Conservation (phyloP, 2,888 invertebrate species). For the Mythimna lalbum region DNA sequence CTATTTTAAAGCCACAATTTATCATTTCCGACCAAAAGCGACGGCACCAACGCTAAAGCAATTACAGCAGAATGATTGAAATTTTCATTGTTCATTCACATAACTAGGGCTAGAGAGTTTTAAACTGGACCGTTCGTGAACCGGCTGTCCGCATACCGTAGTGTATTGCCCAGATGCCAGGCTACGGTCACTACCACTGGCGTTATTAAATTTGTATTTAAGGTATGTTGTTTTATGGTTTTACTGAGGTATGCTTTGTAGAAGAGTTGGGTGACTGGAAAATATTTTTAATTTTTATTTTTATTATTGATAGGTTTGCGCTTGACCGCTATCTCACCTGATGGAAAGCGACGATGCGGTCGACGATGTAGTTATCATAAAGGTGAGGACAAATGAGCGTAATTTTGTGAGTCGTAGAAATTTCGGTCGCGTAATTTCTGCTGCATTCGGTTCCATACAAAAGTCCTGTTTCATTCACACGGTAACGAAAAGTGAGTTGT, state of each 20-base stretch:
- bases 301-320: too few relatives aligned
- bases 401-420: too few relatives aligned
- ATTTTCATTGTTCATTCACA: conserved; percentile 63
- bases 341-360: too few relatives aligned
- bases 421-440: too few relatives aligned
- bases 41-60: conserved; percentile 39
- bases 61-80: conserved; percentile 63
- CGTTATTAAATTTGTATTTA: conserved; percentile 54
- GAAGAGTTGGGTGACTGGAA: not conserved
- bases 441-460: too few relatives aligned
- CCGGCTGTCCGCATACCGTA: conserved; percentile 60
- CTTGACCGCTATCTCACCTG: too few relatives aligned
- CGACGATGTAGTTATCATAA: too few relatives aligned
- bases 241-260: not conserved
- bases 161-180: conserved; percentile 61
- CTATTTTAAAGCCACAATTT: conserved; percentile 11
- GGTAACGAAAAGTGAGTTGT: too few relatives aligned
- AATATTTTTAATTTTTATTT: too few relatives aligned
- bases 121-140: conserved; percentile 59
- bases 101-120: conserved; percentile 54
- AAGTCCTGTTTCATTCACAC: too few relatives aligned
- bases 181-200: conserved; percentile 36
- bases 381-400: too few relatives aligned
- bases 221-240: conserved; percentile 12
- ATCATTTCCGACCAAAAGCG: conserved; percentile 14